Evolutionary conservation across 2,888 invertebrate species (phyloP).

Genomic region (Eucriotettix oculatus): DNA sequence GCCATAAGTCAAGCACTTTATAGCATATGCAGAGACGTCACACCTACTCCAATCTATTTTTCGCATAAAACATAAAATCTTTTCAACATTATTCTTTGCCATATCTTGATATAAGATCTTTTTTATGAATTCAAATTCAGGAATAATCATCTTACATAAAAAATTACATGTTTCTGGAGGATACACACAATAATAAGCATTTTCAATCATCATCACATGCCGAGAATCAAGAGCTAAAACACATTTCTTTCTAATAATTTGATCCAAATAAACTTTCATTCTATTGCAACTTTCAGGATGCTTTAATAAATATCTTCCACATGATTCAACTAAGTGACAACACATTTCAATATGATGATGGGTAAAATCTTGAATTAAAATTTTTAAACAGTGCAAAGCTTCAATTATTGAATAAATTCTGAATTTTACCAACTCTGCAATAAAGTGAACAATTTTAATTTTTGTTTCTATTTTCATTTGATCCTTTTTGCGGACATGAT

Average conservation of each 20-base stretch:
- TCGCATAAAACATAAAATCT: slow-evolving; percentile 67
- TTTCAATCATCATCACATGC: slow-evolving; percentile 87
- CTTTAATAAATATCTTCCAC: slow-evolving; percentile 83
- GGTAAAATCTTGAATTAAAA: slow-evolving; percentile 81
- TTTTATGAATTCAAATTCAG: slow-evolving; percentile 79
- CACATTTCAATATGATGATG: slow-evolving; percentile 97
- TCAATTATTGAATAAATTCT: slow-evolving; percentile 83
- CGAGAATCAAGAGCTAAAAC: slow-evolving; percentile 71
- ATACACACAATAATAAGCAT: slow-evolving; percentile 88
- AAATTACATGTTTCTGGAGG: slow-evolving; percentile 59
- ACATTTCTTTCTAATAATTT: slow-evolving; percentile 90
- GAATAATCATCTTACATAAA: slow-evolving; percentile 42
- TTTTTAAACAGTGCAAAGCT: slow-evolving; percentile 79
- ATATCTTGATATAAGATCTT: slow-evolving; percentile 50
- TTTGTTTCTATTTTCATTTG: slow-evolving; percentile 44
- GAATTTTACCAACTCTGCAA: slow-evolving; percentile 92
- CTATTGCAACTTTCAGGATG: slow-evolving; percentile 80
- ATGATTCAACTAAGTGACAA: slow-evolving; percentile 84
- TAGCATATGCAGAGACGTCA: slow-evolving; percentile 52
- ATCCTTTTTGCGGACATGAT: slow-evolving; percentile 76
- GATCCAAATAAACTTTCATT: slow-evolving; percentile 85
- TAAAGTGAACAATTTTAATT: slow-evolving; percentile 87
- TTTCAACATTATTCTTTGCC: slow-evolving; percentile 71
- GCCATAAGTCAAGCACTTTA: slow-evolving; percentile 76
- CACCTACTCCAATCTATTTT: slow-evolving; percentile 82